These are phyloP conservation scores for Apodemia duryi DNA, from an alignment of 2,888 invertebrate species.

Conservation along the genomic window DNA sequence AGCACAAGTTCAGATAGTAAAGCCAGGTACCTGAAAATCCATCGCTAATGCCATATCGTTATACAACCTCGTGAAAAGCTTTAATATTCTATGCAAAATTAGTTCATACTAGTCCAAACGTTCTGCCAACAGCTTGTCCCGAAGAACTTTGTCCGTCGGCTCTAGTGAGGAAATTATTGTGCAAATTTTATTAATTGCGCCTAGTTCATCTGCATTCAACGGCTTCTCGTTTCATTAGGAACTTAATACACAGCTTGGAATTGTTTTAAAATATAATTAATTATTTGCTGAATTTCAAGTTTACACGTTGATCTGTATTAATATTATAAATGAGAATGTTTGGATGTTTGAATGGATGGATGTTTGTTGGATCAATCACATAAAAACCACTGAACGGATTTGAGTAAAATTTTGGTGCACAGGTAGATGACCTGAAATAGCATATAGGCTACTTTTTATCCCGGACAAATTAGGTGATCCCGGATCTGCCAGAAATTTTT, in stretches of 20 bases:
- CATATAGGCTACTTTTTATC: too few species aligned
- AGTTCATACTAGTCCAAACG: slow-evolving; percentile 28
- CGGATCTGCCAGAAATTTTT: too few species aligned
- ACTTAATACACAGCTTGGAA: slow-evolving; percentile 25
- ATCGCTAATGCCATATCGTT: not conserved
- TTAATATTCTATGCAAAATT: slow-evolving; percentile 32
- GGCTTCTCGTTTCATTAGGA: slow-evolving; percentile 20
- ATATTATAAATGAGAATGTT: too few species aligned
- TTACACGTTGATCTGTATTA: too few species aligned
- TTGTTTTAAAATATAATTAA: not conserved
- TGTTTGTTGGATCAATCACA: too few species aligned
- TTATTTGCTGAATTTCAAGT: too few species aligned
- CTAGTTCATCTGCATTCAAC: slow-evolving; percentile 32
- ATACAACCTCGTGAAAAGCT: slow-evolving; percentile 10
- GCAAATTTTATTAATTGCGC: slow-evolving; percentile 44
- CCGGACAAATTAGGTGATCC: too few species aligned
- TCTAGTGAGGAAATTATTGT: slow-evolving; percentile 37
- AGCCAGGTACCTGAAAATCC: not conserved
- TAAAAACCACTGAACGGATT: too few species aligned
- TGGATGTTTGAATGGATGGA: too few species aligned
- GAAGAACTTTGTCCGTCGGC: slow-evolving; percentile 34
- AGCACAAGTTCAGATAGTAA: not conserved
- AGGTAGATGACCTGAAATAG: too few species aligned
- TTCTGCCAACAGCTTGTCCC: slow-evolving; percentile 28
- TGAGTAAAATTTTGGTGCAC: too few species aligned